Percentiles rank a stretch among this genome's conserved stretches.
Conservation (phyloP, 2,113 vertebrate species). For the Nipponia nippon region DNA sequence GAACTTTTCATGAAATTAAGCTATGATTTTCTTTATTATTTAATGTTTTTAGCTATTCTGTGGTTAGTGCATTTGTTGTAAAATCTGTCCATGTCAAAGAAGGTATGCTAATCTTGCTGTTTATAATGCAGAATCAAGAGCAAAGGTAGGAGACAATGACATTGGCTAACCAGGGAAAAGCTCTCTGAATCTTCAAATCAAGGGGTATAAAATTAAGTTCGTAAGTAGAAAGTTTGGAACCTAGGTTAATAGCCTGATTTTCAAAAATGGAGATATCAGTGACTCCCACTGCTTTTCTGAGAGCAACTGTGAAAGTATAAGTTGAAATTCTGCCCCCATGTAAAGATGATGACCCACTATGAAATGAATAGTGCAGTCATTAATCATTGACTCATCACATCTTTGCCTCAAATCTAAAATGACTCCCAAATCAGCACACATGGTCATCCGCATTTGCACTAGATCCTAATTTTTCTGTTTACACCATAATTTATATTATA, state of each 20-base stretch:
- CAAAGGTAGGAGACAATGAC: background rate
- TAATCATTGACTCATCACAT: background rate
- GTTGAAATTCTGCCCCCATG: background rate
- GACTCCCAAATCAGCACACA: background rate
- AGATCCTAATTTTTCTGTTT: background rate
- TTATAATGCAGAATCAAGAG: background rate
- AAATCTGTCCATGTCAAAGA: background rate
- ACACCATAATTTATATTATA: background rate
- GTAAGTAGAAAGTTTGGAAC: background rate
- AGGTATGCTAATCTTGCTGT: background rate
- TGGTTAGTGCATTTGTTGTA: background rate
- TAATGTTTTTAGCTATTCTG: background rate
- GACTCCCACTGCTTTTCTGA: background rate
- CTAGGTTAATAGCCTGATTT: background rate
- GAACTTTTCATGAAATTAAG: background rate
- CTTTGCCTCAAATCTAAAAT: background rate
- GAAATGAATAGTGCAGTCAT: background rate
- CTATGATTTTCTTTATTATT: background rate
- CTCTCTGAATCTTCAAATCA: background rate
- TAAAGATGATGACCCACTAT: background rate
- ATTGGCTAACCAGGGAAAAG: background rate
- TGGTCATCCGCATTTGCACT: background rate
- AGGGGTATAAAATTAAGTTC: background rate
- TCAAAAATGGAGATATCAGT: background rate
- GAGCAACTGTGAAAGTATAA: background rate